Evolutionary conservation across 2,113 vertebrate species (phyloP).

Genomic region (Amphilophus citrinellus): DNA sequence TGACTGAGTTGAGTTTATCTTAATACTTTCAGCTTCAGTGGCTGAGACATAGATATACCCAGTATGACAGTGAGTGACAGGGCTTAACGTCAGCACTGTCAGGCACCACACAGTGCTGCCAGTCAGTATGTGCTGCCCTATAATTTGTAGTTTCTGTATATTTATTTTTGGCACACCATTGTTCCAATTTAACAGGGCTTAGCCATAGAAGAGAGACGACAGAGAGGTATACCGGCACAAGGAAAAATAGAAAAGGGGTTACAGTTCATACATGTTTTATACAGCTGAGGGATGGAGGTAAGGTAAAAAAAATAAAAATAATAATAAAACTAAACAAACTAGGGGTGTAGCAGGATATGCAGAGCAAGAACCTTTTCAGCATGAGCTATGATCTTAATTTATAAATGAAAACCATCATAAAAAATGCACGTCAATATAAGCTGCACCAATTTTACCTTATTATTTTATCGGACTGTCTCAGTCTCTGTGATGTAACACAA

Average conservation of each 20-base stretch:
- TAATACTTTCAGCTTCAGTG: slow-evolving; percentile 17
- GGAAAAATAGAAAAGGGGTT: neutral
- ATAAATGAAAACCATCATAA: neutral
- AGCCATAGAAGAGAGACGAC: slow-evolving; percentile 21
- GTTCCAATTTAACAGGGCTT: slow-evolving; percentile 39
- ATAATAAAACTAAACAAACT: neutral
- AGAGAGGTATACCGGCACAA: neutral
- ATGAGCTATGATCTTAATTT: neutral
- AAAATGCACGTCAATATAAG: accelerated
- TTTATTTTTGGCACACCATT: slow-evolving; percentile 58
- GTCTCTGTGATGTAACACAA: neutral
- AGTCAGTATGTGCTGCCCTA: slow-evolving; percentile 55
- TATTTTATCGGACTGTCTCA: neutral
- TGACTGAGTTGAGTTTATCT: slow-evolving; percentile 39
- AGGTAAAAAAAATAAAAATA: neutral
- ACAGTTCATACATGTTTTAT: neutral
- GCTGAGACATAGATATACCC: slow-evolving; percentile 39
- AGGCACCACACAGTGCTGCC: slow-evolving; percentile 52
- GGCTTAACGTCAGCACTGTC: slow-evolving; percentile 64
- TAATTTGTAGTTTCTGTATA: slow-evolving; percentile 62
- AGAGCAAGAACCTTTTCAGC: neutral
- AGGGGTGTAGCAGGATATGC: neutral
- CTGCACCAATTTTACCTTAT: neutral
- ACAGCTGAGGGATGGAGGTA: neutral
- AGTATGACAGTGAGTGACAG: slow-evolving; percentile 70